Evolutionary conservation across 1,140 invertebrate genomes (phyloP), one percentile per base, ranked within the genome.

Genomic region (Papilio helenus): DNA sequence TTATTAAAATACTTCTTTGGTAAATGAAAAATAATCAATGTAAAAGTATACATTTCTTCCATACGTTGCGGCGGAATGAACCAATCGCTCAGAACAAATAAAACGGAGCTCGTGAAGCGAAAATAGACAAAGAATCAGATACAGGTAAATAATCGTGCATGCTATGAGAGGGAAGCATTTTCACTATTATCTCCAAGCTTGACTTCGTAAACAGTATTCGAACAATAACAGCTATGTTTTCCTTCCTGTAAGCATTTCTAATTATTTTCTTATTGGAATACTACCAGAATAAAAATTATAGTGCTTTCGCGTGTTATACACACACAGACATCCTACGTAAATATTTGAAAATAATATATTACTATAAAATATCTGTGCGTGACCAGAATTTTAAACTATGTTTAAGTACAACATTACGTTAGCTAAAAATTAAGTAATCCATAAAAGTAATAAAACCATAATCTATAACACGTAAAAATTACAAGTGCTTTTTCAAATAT

Each of bases 71-170:
- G 86, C 82, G 87, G 88, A 92, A 87, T 90, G 87, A 93, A 89
- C 90, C 90, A 90, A 93, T 93, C 88, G 86, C 80, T 84, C 85
- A 86, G 85, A 90, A 85, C 85, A 93, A 93, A 94, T 92, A 92
- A 91, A 92, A 80, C 87, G 83, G 79, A 88, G 88, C 89, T 91
- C 87, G 86, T 90, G 86, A 81, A 90, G 89, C 91, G 89, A 91
- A 88, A 94, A 93, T 92, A 93, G 88, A 93, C 91, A 93, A 93
- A 92, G 89, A 92, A 90, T 90, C 89, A 86, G 87, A 92, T 92
- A 91, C 90, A 92, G 88, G 90, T 92, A 93, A 92, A 92, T 90
- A 94, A 91, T 88, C 85, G 86, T 86, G 89, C 87, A 89, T 88
- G 88, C 89, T 85, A 89, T 87, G 83, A 85, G 82, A 83, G 87